phyloP scores from a whole-genome alignment of 2,797 vertebrate species.

The Florisuga fusca region DNA sequence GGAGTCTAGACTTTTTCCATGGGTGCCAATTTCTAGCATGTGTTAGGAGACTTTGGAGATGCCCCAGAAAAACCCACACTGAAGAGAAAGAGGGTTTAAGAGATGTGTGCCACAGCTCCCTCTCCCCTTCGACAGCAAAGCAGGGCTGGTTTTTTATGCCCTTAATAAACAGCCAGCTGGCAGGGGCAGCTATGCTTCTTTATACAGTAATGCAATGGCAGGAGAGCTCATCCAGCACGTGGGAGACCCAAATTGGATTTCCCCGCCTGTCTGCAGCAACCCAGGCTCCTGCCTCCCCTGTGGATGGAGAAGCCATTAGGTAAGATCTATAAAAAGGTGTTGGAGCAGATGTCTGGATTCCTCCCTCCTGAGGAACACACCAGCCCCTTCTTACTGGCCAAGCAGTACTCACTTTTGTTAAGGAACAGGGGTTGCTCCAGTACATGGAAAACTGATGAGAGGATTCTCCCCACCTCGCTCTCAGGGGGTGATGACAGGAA shows the following conservation, averaged over 20 bases:
- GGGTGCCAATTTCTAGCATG: neutral
- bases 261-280: neutral
- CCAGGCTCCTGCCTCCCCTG: neutral
- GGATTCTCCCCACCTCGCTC: neutral
- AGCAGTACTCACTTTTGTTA: neutral
- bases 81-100: neutral
- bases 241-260: neutral
- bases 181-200: neutral
- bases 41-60: neutral
- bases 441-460: neutral
- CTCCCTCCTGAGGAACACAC: neutral
- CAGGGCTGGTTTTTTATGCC: neutral
- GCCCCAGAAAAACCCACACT: neutral
- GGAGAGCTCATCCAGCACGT: neutral
- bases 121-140: neutral
- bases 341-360: neutral
- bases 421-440: neutral
- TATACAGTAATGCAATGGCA: neutral
- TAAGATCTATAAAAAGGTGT: neutral
- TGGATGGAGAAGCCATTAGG: neutral
- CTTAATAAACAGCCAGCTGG: neutral
- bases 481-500: neutral
- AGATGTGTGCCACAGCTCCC: neutral
- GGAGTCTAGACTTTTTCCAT: neutral
- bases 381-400: neutral